These are phyloP conservation scores for Bubo scandiacus DNA, from an alignment of 2,113 vertebrate species.

Conservation along the genomic window DNA sequence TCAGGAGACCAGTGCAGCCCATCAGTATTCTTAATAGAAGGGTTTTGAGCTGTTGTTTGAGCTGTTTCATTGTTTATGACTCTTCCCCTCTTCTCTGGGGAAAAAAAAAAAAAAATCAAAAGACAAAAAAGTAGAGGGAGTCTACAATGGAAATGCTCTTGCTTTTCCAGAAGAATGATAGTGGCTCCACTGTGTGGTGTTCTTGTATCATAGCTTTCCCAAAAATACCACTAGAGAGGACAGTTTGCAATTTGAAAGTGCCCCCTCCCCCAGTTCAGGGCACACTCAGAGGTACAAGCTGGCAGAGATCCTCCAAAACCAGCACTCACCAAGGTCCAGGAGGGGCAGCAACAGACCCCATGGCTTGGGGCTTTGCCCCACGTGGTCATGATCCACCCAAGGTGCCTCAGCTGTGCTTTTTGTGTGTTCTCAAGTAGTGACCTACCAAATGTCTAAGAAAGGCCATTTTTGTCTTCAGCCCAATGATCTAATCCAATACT, in stretches of 20 bases:
- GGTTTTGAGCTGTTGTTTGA: not conserved
- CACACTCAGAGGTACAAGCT: not conserved
- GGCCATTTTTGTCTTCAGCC: not conserved
- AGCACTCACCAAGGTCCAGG: not conserved
- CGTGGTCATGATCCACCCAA: not conserved
- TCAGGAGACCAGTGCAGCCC: fast-evolving
- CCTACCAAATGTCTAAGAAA: not conserved
- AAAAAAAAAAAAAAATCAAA: not conserved
- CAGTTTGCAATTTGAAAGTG: not conserved
- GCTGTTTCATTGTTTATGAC: not conserved
- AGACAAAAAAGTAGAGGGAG: not conserved
- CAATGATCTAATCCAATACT: not conserved
- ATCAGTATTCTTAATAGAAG: not conserved
- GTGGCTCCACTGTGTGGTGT: not conserved
- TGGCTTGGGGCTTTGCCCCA: not conserved
- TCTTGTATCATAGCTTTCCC: not conserved
- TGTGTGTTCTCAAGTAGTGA: not conserved
- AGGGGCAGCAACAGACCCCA: not conserved
- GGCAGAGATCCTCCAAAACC: not conserved
- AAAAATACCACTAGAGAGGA: not conserved
- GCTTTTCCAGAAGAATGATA: not conserved
- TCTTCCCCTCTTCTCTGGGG: not conserved
- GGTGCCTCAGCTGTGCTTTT: not conserved
- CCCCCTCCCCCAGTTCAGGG: not conserved
- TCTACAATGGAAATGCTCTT: not conserved